Evolutionary conservation across 2,797 vertebrate species (phyloP), one percentile per base, ranked within the genome.

Genomic region (Salmo trutta): DNA sequence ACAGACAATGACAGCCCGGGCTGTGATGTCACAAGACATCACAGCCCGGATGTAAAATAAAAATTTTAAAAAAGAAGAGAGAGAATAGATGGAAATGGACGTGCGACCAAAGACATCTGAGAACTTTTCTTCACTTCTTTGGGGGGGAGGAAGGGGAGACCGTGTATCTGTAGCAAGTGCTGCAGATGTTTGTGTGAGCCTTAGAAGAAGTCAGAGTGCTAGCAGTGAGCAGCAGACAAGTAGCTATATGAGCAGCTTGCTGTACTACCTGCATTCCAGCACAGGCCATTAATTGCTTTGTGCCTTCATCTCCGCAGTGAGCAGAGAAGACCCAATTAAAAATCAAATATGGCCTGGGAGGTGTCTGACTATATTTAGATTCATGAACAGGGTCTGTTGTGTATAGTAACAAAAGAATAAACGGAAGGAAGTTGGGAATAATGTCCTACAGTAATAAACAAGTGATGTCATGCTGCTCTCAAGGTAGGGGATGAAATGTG

Each of bases 311-410:
- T 90, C 92, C 88, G 91, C 79, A 83, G 88, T 86, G 85, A 91
- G 90, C 86, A 86, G 88, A 88, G 88, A 91, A 86, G 86, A 91
- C 86, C 91, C 92, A 92, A 93, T 94, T 93, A 93, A 93, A 93
- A 88, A 87, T 82, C 83, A 85, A 86, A 83, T 56, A 77, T 65
- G 73, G 77, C 80, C 75, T 78, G 71, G 77, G 76, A 79, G 80
- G 74, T 75, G 72, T 73, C 47, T 66, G 80, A 64, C 78, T 83
- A 82, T 79, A 81, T 80, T 80, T 88, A 83, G 85, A 87, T 83
- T 79, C 77, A 77, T 76, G 80, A 82, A 71, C 81, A 73, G 76
- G 73, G 78, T 54, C 79, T 79, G 81, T 79, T 62, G 78, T 75
- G 81, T 41, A 36, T 36, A 73, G 78, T 70, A 77, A 80, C 74